Percentiles rank a stretch among this genome's conserved stretches.
These are phyloP conservation scores for Nautilus pompilius DNA, from an alignment of 1,140 invertebrate genomes.

Conservation along the genomic window DNA sequence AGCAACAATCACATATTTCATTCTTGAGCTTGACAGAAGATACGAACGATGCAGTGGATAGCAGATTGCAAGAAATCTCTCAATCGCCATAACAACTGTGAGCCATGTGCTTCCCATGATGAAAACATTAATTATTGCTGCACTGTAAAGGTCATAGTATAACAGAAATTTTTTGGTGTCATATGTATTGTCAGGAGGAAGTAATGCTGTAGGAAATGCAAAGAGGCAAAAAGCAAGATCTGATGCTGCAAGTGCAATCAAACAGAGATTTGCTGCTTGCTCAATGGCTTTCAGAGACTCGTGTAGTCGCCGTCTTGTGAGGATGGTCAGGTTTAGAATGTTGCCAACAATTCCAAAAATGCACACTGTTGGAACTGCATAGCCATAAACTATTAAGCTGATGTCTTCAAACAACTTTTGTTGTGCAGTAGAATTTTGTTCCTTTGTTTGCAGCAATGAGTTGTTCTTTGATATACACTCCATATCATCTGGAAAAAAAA, in stretches of 20 bases:
- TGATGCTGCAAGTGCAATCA: constrained; percentile 41
- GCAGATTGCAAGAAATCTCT: constrained; percentile 51
- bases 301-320: constrained; percentile 43
- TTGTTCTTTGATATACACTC: too few relatives aligned
- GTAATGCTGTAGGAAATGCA: constrained; percentile 49
- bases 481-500: too few relatives aligned
- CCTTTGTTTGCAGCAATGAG: too few relatives aligned
- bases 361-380: constrained; percentile 42
- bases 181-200: constrained; percentile 35
- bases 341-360: constrained; percentile 50
- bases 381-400: constrained; percentile 29
- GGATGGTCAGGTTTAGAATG: constrained; percentile 44
- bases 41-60: constrained; percentile 45
- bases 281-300: constrained; percentile 41
- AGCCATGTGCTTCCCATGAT: constrained; percentile 52
- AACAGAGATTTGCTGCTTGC: constrained; percentile 45
- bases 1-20: constrained; percentile 41
- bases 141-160: constrained; percentile 41
- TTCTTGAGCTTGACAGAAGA: constrained; percentile 44
- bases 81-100: constrained; percentile 51
- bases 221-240: constrained; percentile 47
- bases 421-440: too few relatives aligned
- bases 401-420: constrained; percentile 29
- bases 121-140: constrained; percentile 49
- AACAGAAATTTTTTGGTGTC: constrained; percentile 26